Evolutionary conservation across 2,888 invertebrate species (phyloP).

Genomic region (Clostera curtula): DNA sequence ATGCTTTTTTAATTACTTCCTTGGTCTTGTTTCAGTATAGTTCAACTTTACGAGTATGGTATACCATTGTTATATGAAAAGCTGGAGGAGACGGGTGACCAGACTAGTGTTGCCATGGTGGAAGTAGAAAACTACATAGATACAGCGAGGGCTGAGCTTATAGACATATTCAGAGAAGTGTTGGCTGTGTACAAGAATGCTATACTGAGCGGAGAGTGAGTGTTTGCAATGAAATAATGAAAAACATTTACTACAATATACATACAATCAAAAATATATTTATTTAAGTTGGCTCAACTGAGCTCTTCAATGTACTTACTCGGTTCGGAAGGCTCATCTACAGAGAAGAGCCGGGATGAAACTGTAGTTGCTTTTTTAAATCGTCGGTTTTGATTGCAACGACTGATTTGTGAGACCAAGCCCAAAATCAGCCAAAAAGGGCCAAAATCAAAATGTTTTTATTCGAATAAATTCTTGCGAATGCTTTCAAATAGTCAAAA

Average conservation of each 20-base stretch:
- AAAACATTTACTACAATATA: background rate
- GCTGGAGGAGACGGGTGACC: constrained; percentile 64
- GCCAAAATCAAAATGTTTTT: no score
- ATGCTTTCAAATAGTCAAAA: no score
- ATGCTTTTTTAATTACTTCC: background rate
- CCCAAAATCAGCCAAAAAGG: no score
- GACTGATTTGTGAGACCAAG: no score
- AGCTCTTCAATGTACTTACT: no score
- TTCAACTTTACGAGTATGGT: constrained; percentile 84
- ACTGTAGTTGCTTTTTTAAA: no score
- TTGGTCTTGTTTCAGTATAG: constrained; percentile 73
- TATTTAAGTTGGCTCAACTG: no score
- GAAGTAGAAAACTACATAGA: constrained; percentile 64
- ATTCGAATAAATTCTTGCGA: no score
- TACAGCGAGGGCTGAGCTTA: constrained; percentile 56
- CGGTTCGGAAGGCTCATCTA: no score
- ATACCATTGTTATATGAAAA: constrained; percentile 81
- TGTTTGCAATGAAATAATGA: constrained; percentile 13
- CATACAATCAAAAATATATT: no score
- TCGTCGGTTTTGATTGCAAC: no score
- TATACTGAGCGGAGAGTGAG: constrained; percentile 58
- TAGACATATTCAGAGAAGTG: constrained; percentile 57
- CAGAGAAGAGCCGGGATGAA: no score
- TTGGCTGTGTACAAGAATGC: constrained; percentile 54
- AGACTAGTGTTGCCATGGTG: constrained; percentile 37